Evolutionary conservation across 2,888 invertebrate genomes (phyloP), one percentile per base, ranked within the genome.

Genomic region (Gasteruption jaculator): DNA sequence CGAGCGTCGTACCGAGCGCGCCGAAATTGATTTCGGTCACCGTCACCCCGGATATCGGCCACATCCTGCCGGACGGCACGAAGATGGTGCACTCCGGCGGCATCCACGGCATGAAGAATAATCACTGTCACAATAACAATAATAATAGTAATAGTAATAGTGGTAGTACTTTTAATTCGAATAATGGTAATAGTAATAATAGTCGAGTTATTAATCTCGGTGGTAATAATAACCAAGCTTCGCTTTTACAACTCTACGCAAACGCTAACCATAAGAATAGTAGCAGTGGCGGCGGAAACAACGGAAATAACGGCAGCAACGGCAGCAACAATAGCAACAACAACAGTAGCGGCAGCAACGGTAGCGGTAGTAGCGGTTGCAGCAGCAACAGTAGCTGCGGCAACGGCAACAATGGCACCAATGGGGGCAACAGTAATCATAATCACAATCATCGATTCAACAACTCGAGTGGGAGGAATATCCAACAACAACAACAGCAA

Each of bases 21-120:
- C 57, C 62, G 5, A 73, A 71, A 46, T 52, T 71, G 38, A 71
- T 73, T 25, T 74, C 71, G 18, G 69, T 74, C 5, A 73, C 75
- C 0, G 72, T 75, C 3, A 74, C 76, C 1, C 76, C 76, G 4
- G 73, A 74, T 49, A 68, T 73, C 26, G 61, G 70, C 7, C 72
- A 73, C 43, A 70, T 73, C 61, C 43, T 73, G 18, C 62, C 68
- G n/a, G n/a, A n/a, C n/a, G n/a, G n/a, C n/a, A n/a, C n/a, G n/a
- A n/a, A n/a, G n/a, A n/a, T n/a, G n/a, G n/a, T n/a, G n/a, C n/a
- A n/a, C n/a, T n/a, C n/a, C n/a, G n/a, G n/a, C n/a, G n/a, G n/a
- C 35, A 56, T 45, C 26, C 53, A 50, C 38, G 49, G 46, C 29
- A 49, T 37, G 21, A 45, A 24, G 18, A 45, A 31, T 39, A 55